Evolutionary conservation across 1,140 invertebrate genomes (phyloP), one percentile per base, ranked within the genome.

Genomic region (Sinonovacula constricta): DNA sequence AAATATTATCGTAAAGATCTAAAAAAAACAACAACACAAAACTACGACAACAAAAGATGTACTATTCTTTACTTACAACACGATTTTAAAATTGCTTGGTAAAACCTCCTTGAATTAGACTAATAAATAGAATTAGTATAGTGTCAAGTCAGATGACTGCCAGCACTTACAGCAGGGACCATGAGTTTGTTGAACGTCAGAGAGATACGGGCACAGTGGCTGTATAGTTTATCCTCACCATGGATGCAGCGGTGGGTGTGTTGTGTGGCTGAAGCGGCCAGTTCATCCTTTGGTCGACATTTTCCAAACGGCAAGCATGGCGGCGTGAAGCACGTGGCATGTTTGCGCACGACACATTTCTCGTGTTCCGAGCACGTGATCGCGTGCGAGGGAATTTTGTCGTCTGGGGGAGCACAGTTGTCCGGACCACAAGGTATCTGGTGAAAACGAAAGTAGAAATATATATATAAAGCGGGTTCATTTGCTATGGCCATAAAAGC

Each of bases 271-370:
- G 95, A 0, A 95, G 94, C 18, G 94, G 94, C 1, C 96, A 94
- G 79, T 95, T 92, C 24, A 94, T 93, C 1, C 94, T 94, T 39
- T 92, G 94, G 76, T 95, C 93, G 92, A 85, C 96, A 98, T 88
- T 96, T 95, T 3, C 96, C 96, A 90, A 94, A 95, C 0, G 95
- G 93, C 14, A 93, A 91, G 90, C 96, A 97, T 0, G 94, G 93
- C 3, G 94, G 93, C 0, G 94, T 93, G 22, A 97, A 91, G 83
- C 96, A 97, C 22, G 94, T 93, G 51, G 85, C 67, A 14, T 84
- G 77, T 5, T 82, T 86, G 67, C 85, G 78, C 2, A 90, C 63
- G 2, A 88, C 81, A 79, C 90, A 91, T 0, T 83, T 85, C 49
- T 91, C 85, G n/a, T 84, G 74, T 0, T 51, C 10, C 1, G 68